Evolutionary conservation across 2,888 invertebrate genomes (phyloP), one percentile per base, ranked within the genome.

Genomic region (Oligia latruncula): DNA sequence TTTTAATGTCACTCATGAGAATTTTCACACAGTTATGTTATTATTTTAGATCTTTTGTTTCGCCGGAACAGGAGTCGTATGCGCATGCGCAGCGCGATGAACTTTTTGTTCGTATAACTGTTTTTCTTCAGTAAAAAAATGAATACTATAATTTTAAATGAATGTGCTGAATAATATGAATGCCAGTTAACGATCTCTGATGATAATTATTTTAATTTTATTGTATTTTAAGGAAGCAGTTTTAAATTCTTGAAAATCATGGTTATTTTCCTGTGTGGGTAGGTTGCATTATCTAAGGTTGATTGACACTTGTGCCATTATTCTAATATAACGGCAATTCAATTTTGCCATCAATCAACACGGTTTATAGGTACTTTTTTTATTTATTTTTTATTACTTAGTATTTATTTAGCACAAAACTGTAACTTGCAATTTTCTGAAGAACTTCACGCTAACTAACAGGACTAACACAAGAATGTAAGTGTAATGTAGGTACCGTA

Each of bases 21-120:
- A 92, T 78, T 77, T 94, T 94, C 94, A 90, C 94, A 94, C 89
- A 84, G 82, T 92, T 90, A 91, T 89, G 87, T 91, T 83, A 88
- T 90, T 89, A 88, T 86, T 71, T 81, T 77, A 87, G 77, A 82
- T 90, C 87, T 87, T 92, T 91, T 91, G 91, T 91, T 88, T 80
- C 71, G 67, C 73, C 75, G 83, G 71, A 80, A 82, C 71, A 40
- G 23, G 46, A 77, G 62, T 55, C 74, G 77, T 81, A 65, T 76
- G 81, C 83, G 75, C 71, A 55, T 76, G 80, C 80, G 75, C 75
- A 67, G 82, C 77, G 9, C 86, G 62, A 75, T 86, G 86, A 86
- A 88, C 86, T 78, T 76, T 87, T 76, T 62, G 71, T 62, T 23
- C 70, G 29, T 65, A 35, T 58, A 52, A 74, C 62, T 5, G 65